Conservation (phyloP, 2,113 vertebrate species). For the Epinephelus cyanopodus region DNA sequence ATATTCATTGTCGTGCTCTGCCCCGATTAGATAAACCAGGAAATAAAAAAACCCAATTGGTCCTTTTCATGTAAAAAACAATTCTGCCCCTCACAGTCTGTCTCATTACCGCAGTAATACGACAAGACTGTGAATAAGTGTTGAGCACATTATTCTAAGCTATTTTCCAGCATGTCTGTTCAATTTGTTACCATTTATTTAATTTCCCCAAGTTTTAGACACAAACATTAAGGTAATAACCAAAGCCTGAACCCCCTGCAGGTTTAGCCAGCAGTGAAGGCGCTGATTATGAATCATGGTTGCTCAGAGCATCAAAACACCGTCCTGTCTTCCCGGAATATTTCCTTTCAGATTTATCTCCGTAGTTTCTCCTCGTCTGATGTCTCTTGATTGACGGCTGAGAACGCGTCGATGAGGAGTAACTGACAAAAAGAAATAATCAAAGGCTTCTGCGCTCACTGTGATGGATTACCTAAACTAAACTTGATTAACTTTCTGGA, state of each 20-base stretch:
- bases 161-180: slow-evolving; percentile 36
- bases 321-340: background rate
- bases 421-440: slow-evolving; percentile 39
- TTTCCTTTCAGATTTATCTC: slow-evolving; percentile 26
- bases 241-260: slow-evolving; percentile 34
- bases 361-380: slow-evolving; percentile 26
- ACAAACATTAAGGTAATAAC: slow-evolving; percentile 42
- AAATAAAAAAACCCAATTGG: background rate
- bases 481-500: slow-evolving; percentile 25
- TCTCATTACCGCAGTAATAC: background rate
- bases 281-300: slow-evolving; percentile 50
- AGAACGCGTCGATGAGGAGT: background rate
- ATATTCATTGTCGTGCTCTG: too few relatives aligned
- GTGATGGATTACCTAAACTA: slow-evolving; percentile 24
- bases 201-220: slow-evolving; percentile 24
- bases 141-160: background rate
- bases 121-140: background rate
- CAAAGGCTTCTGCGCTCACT: slow-evolving; percentile 4
- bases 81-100: too few relatives aligned
- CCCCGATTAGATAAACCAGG: too few relatives aligned
- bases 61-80: background rate
- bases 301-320: slow-evolving; percentile 15
- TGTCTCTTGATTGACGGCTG: slow-evolving; percentile 49
- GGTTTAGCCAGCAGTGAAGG: slow-evolving; percentile 31
- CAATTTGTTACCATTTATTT: slow-evolving; percentile 48